Evolutionary conservation across 2,888 invertebrate genomes (phyloP), one percentile per base, ranked within the genome.

Genomic region (Exephanes ischioxanthus): DNA sequence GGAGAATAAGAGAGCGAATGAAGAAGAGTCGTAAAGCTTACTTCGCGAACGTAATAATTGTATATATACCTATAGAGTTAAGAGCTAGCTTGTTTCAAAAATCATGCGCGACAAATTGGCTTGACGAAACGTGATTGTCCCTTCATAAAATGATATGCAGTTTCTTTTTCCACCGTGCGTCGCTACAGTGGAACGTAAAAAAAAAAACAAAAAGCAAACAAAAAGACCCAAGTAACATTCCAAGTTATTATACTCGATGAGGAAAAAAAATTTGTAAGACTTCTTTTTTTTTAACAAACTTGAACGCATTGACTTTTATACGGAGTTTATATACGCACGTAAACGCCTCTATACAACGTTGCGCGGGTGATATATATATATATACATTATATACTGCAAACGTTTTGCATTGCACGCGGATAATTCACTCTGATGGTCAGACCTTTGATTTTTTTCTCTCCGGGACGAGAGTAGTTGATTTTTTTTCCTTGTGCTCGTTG

Each of bases 31-130:
- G 53, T 30, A 51, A 37, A 37, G 45, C 55, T 45, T 45, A 45
- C 11, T 79, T 48, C 30, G 41, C 72, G 68, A 75, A 67, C 83
- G 71, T 80, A 76, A 80, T 80, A 76, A 83, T 80, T 86, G 85
- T 86, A 86, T 63, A 83, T 83, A 80, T 55, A 76, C 68, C 19
- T 51, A 68, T 22, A 80, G 77, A 22, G 14, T 73, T 80, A 80
- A 83, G 76, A 83, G 72, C 67, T 76, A 85, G 85, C 85, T 83
- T 86, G 61, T 80, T 86, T 63, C 76, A 45, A 79, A 79, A 77
- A 79, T 78, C 61, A 72, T 33, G 76, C 61, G 76, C 80, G 80
- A 72, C 45, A 61, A 79, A 85, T 76, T 79, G 55, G 67, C 80
- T 84, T 73, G 33, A 70, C 79, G 80, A 70, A 45, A 68, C 67